Evolutionary conservation across 2,113 vertebrate genomes (phyloP).

Genomic region (Myanophis thanlyinensis): DNA sequence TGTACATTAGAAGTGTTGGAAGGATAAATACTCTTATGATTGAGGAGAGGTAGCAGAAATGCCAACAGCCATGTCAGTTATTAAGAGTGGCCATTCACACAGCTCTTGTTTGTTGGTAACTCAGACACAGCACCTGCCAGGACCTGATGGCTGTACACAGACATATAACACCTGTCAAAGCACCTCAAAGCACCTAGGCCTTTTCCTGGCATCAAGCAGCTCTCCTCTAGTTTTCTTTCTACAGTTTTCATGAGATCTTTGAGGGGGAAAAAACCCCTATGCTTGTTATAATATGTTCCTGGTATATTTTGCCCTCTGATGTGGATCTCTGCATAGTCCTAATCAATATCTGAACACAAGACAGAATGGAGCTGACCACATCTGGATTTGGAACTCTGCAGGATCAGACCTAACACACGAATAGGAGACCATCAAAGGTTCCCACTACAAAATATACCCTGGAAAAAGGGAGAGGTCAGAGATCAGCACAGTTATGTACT

Average conservation of each 20-base stretch:
- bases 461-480: not conserved
- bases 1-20: not conserved
- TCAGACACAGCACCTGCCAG: not conserved
- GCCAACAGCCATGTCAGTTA: not conserved
- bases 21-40: not conserved
- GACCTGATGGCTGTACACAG: not conserved
- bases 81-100: not conserved
- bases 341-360: not conserved
- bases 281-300: not conserved
- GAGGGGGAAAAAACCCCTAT: rapidly evolving
- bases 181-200: not conserved
- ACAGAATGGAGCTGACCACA: not conserved
- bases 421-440: not conserved
- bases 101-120: not conserved
- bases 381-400: not conserved
- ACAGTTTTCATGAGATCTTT: not conserved
- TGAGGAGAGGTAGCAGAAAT: not conserved
- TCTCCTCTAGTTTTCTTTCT: too few species aligned
- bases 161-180: not conserved
- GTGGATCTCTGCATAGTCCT: not conserved
- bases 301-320: not conserved
- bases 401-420: not conserved
- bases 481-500: not conserved
- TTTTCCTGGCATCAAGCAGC: not conserved
- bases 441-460: not conserved